These are phyloP conservation scores for Periophthalmus magnuspinnatus DNA, from an alignment of 2,797 vertebrate genomes.

Conservation along the genomic window DNA sequence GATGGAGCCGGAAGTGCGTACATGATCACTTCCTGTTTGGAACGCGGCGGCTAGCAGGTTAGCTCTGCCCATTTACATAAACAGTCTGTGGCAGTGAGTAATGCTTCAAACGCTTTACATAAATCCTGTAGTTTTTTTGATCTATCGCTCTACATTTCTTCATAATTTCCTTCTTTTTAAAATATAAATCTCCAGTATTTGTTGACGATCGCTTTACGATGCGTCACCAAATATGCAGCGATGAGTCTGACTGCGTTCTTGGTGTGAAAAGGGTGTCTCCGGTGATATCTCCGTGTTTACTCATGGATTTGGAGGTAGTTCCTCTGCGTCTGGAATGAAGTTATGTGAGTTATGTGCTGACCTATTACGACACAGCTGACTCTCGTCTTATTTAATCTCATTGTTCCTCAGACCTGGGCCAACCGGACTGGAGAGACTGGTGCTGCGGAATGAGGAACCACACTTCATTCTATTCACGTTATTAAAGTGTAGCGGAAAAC, in stretches of 20 bases:
- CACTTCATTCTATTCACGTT: neutral
- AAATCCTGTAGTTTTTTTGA: too few relatives aligned
- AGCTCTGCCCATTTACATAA: too few relatives aligned
- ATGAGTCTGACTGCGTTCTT: neutral
- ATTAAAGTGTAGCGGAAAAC: neutral
- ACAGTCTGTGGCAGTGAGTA: too few relatives aligned
- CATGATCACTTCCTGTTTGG: too few relatives aligned
- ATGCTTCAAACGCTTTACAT: too few relatives aligned
- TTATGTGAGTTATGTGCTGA: slow-evolving; percentile 15
- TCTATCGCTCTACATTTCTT: too few relatives aligned
- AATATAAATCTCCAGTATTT: neutral
- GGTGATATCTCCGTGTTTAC: neutral
- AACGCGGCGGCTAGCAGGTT: too few relatives aligned
- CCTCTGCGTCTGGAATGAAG: slow-evolving; percentile 40
- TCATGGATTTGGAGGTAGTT: neutral
- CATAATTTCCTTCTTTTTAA: too few relatives aligned
- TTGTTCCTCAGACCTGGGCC: slow-evolving; percentile 10
- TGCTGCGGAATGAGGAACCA: slow-evolving; percentile 58
- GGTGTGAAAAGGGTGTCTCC: neutral
- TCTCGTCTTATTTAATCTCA: slow-evolving; percentile 4
- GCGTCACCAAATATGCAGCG: neutral
- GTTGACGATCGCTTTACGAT: neutral
- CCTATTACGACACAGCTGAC: slow-evolving; percentile 26
- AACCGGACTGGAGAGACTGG: slow-evolving; percentile 60
- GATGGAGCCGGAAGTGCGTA: too few relatives aligned